Percentiles rank a stretch among this genome's conserved stretches.
phyloP scores from a whole-genome alignment of 2,797 vertebrate genomes.

The Paratrypauchen microcephalus region DNA sequence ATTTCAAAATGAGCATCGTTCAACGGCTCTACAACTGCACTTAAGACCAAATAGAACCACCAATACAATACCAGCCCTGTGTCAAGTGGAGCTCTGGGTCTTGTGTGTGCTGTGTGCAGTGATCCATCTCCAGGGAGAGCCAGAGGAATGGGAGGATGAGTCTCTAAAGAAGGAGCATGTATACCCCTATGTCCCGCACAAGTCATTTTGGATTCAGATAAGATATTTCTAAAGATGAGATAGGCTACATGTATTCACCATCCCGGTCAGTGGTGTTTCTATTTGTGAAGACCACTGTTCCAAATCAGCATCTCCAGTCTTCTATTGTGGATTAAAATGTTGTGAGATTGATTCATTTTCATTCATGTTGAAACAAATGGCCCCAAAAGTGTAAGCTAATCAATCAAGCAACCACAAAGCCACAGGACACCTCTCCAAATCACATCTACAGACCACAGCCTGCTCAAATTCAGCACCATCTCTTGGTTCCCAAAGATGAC shows the following conservation, averaged over 20 bases:
- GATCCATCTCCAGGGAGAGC: conserved; percentile 39
- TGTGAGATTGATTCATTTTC: background rate
- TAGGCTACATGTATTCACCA: conserved; percentile 4
- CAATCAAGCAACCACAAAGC: background rate
- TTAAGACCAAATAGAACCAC: background rate
- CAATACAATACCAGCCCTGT: background rate
- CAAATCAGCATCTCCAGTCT: conserved; percentile 10
- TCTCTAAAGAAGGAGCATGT: conserved; percentile 30
- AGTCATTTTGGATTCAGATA: conserved; percentile 23
- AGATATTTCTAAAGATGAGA: conserved; percentile 32
- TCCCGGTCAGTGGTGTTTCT: conserved; percentile 31
- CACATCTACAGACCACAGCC: background rate
- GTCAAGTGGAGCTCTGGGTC: background rate
- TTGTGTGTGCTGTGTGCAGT: conserved; percentile 9
- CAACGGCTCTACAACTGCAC: background rate
- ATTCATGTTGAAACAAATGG: background rate
- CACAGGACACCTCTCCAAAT: conserved; percentile 4
- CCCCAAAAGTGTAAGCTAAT: background rate
- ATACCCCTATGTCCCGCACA: conserved; percentile 24
- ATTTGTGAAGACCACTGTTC: conserved; percentile 21
- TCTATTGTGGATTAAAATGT: background rate
- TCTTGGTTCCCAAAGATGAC: conserved; percentile 7
- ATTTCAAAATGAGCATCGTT: background rate
- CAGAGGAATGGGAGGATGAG: conserved; percentile 38
- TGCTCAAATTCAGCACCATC: background rate